Evolutionary conservation across 2,888 invertebrate genomes (phyloP), one percentile per base, ranked within the genome.

Genomic region (Chelonus formosanus): DNA sequence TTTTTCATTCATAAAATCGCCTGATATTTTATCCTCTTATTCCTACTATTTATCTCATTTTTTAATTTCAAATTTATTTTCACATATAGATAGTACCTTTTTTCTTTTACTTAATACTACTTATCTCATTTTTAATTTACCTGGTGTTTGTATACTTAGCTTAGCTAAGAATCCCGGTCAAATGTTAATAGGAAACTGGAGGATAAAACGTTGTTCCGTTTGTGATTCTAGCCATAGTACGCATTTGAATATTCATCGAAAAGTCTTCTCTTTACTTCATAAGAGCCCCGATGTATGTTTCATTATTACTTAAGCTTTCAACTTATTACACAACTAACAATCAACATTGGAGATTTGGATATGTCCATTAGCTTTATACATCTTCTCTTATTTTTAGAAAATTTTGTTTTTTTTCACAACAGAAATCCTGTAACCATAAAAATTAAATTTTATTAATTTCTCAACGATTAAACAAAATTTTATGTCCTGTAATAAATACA

Each of bases 1-100:
- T 47, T 55, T 62, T 54, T 8, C 65, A 65, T 59, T 59, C 65
- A 65, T 65, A 65, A 53, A 59, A 59, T 54, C 50, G 40, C 40
- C 31, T 8, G 50, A 59, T 59, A 40, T 52, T 32, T 32, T 61
- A 50, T 44, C 31, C 32, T 48, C 10, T 56, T 36, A 54, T 54
- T 35, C 5, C 40, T 32, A 56, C 8, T 48, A 48, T 48, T 20
- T 20, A 20, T 20, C 31, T 48, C 10, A 48, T 20, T 48, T 20
- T 48, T 48, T 20, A 48, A 52, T 52, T 32, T 52, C 7, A 52
- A 32, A 52, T 34, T 52, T 52, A 52, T 52, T 32, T 32, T 32
- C 5, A 32, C 52, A 8, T 52, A 31, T 20, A 32, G 7, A 32
- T 7, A 8, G 8, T 32, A 52, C 8, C 1, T 31, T 32, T 32